Base-by-base conservation (phyloP, 1,140 invertebrate genomes). In the Drosophila repleta region DNA sequence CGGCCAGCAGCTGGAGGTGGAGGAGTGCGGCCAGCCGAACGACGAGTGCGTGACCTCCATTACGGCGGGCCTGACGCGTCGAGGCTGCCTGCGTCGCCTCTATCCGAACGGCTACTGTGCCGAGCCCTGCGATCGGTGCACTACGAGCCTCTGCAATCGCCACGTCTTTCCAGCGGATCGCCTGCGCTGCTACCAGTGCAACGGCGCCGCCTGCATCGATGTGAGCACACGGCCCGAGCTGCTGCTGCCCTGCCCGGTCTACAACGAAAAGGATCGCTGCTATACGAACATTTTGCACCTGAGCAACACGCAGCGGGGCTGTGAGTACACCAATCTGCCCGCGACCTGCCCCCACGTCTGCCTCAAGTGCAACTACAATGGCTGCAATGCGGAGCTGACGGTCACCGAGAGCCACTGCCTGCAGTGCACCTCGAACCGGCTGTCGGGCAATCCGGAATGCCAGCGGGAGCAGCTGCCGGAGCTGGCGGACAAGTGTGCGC, bases 281-380 rank as follows among this genome's bases (percentile, higher is more conserved):
- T 91, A 80, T 43, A 90, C 90, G 8, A 90, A 90, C 29, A 62
- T 90, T 1, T 0, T 90, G 3, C 71, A 83, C 3, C 5, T 83
- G 18, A 61, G 63, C 26, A 90, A 89, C 41, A 87, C 90, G 5
- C 61, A 51, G 24, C 70, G 89, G 0, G 89, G 89, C n/a, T 91
- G 90, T 43, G 89, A 89, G 65, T 24, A 80, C 11, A 67, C 82
- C 0, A 71, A 87, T 63, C 52, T 80, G 17, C 75, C 84, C 0
- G 26, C 1, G 0, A 67, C 46, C 8, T 90, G 89, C 52, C 81
- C 89, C 7, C 79, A 90, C 15, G 73, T 89, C 1, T 91, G 89
- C 63, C 68, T 89, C 18, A 91, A 90, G 64, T 91, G 90, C 79
- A 90, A 91, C 63, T 83, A 79, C 49, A 87, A 90, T 24, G 90